Evolutionary conservation across 2,797 vertebrate species (phyloP).

Genomic region (Xenentodon cancila): DNA sequence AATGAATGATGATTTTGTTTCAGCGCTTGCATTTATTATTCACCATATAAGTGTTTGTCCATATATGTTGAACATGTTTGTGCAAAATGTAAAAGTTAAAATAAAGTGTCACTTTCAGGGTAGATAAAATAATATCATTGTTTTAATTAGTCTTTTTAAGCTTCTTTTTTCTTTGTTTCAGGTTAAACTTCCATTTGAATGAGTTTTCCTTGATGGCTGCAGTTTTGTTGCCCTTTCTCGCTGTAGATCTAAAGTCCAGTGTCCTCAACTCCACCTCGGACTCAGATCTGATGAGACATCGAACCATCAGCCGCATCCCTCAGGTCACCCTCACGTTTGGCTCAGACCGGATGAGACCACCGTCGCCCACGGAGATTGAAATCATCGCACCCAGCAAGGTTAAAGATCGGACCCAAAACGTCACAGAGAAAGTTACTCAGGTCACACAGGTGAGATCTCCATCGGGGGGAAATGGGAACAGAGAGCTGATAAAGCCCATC

Average conservation of each 20-base stretch:
- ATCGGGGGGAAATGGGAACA: too few species aligned
- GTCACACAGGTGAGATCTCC: slow-evolving; percentile 83
- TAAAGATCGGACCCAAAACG: slow-evolving; percentile 95
- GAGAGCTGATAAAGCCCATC: too few species aligned
- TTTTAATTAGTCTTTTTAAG: too few species aligned
- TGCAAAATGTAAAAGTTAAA: too few species aligned
- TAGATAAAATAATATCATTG: neutral
- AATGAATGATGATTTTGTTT: too few species aligned
- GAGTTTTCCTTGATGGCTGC: neutral
- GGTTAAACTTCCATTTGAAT: neutral
- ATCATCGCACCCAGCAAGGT: slow-evolving; percentile 97
- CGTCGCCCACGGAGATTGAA: slow-evolving; percentile 94
- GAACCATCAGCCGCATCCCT: slow-evolving; percentile 90
- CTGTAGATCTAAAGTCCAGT: slow-evolving; percentile 84
- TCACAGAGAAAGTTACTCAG: slow-evolving; percentile 98
- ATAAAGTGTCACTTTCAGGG: too few species aligned
- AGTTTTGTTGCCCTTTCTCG: neutral
- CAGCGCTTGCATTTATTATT: too few species aligned
- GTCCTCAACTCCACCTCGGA: slow-evolving; percentile 90
- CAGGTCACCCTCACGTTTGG: slow-evolving; percentile 95
- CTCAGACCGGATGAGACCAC: slow-evolving; percentile 89
- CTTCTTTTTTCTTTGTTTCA: neutral
- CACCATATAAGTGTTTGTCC: neutral
- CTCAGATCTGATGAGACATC: slow-evolving; percentile 90
- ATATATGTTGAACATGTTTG: neutral